These are phyloP conservation scores for Edolisoma coerulescens DNA, from an alignment of 2,113 vertebrate genomes.

Conservation along the genomic window DNA sequence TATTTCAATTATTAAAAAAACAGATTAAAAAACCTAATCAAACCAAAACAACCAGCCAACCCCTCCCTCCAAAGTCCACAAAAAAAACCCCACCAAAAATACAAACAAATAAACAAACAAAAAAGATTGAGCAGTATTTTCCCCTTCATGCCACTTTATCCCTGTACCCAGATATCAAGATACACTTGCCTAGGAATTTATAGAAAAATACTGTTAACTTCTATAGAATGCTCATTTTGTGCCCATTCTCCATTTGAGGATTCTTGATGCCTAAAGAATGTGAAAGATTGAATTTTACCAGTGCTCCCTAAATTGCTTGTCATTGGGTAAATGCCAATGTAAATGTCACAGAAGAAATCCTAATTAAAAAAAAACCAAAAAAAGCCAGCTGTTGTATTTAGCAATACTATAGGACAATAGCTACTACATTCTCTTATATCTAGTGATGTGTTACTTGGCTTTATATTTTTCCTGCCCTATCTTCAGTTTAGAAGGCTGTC, in stretches of 20 bases:
- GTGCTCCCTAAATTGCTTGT: not conserved
- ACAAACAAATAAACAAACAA: not conserved
- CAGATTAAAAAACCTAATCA: not conserved
- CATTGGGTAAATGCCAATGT: not conserved
- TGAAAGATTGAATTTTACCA: not conserved
- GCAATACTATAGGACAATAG: not conserved
- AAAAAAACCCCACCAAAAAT: rapidly evolving
- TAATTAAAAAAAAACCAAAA: not conserved
- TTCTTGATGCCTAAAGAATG: not conserved
- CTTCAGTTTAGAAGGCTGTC: not conserved
- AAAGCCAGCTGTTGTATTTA: not conserved
- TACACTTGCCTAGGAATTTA: not conserved
- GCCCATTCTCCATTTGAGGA: not conserved
- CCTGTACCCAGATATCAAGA: not conserved
- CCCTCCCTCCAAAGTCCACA: not conserved
- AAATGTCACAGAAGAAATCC: not conserved
- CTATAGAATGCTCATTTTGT: not conserved
- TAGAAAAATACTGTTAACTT: not conserved
- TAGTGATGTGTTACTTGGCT: not conserved
- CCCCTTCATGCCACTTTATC: not conserved
- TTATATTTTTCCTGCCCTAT: not conserved
- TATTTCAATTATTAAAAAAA: not conserved
- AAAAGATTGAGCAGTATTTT: not conserved
- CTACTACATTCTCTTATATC: not conserved
- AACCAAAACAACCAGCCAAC: not conserved